Conservation (phyloP, 2,113 vertebrate species). For the Phaethornis superciliosus region DNA sequence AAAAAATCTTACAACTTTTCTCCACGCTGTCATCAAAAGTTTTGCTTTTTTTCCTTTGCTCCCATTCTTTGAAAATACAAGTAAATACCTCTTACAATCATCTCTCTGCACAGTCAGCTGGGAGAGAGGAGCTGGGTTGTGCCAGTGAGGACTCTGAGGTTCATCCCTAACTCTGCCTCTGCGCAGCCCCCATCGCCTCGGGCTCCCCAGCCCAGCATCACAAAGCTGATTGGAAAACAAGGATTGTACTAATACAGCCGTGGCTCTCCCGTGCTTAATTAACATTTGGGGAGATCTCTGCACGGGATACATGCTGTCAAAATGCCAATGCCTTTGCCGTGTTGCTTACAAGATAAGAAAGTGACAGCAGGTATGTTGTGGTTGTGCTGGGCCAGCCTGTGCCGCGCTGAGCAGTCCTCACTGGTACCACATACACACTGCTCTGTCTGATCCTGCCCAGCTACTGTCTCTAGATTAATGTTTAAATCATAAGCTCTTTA, state of each 20-base stretch:
- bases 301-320: neutral
- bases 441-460: neutral
- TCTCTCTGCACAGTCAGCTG: neutral
- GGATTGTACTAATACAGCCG: neutral
- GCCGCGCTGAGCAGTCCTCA: neutral
- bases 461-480: neutral
- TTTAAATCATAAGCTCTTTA: constrained; percentile 29
- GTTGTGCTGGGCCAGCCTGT: neutral
- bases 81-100: neutral
- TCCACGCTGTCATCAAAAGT: neutral
- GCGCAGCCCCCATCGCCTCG: neutral
- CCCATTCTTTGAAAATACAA: neutral
- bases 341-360: neutral
- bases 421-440: fast-evolving
- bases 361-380: constrained; percentile 4
- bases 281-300: neutral
- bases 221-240: neutral
- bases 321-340: neutral
- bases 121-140: neutral
- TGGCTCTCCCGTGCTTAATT: neutral
- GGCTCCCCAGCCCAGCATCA: neutral
- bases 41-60: constrained; percentile 18
- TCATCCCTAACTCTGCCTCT: neutral
- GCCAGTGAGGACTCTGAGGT: neutral
- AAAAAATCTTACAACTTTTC: neutral